Percentiles rank a stretch among this genome's conserved stretches.
Conservation (phyloP, 2,113 vertebrate genomes). For the Motacilla alba region DNA sequence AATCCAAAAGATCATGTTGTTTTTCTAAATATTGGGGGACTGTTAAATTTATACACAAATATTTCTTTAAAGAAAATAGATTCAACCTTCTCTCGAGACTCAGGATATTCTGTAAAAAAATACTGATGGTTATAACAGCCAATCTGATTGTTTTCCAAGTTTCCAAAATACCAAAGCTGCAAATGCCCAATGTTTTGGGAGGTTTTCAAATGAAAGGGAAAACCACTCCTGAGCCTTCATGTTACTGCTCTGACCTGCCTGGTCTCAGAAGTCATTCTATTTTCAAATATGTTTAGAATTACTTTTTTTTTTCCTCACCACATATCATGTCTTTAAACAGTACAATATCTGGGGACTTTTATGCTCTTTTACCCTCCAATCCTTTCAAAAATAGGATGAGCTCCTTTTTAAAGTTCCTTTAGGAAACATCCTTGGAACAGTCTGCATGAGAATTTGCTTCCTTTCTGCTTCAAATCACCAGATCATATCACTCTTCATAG, state of each 20-base stretch:
- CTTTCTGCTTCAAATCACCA: background rate
- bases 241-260: background rate
- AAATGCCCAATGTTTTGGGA: background rate
- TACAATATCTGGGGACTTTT: background rate
- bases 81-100: background rate
- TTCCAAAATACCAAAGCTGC: background rate
- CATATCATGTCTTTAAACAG: background rate
- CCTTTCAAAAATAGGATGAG: background rate
- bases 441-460: background rate
- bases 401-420: background rate
- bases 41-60: background rate
- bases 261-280: background rate
- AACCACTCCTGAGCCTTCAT: background rate
- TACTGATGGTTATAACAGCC: background rate
- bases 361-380: background rate
- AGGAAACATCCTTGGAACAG: background rate
- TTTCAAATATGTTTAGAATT: background rate
- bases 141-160: background rate
- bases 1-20: background rate
- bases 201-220: background rate
- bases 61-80: background rate
- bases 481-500: too few species aligned
- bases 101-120: background rate
- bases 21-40: background rate
- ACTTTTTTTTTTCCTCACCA: background rate